Evolutionary conservation across 2,797 vertebrate genomes (phyloP), one percentile per base, ranked within the genome.

Genomic region (Helicolenus hilgendorfi): DNA sequence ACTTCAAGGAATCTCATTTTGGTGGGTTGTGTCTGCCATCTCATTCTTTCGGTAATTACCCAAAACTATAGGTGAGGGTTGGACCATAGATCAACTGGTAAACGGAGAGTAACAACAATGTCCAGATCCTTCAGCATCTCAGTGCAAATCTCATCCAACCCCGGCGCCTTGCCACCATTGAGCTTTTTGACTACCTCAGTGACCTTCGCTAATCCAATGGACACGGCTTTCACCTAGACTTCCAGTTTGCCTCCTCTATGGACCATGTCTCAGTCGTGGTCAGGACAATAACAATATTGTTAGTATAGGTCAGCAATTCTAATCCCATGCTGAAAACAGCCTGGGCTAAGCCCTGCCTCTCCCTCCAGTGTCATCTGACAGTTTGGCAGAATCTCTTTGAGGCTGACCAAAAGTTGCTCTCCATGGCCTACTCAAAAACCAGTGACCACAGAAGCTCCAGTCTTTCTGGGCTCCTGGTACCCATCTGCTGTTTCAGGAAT

Each of bases 361-460:
- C 9, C 55, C 56, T n/a, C 15, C 59, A 64, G 53, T 22, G 4
- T 59, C 15, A 31, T 41, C 26, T 55, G 65, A 72, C 31, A 53
- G 31, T 79, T 83, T 75, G 55, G 69, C 69, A 79, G 41, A 38
- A 55, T 31, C 31, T 74, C 63, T 67, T 53, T 29, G 49, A 62
- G 60, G 20, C 13, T 74, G 36, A 65, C 14, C 3, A 29, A 67
- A 68, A 62, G 20, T 69, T 3, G 7, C 41, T 35, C 10, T 45
- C 63, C n/a, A 31, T 26, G 10, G 27, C 69, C 11, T 67, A 8
- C 7, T 45, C 14, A 9, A 53, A 72, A 31, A 5, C 18, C 11
- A 1, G 2, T 38, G 11, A 73, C 36, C 9, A 81, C 38, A 31
- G 15, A 26, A 9, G 24, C 13, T 15, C 2, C 3, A n/a, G 24